A percentile compares a stretch with the other conserved stretches of the same genome.
These are phyloP conservation scores for Esperia sulphurella DNA, from an alignment of 2,888 invertebrate species.

Conservation along the genomic window DNA sequence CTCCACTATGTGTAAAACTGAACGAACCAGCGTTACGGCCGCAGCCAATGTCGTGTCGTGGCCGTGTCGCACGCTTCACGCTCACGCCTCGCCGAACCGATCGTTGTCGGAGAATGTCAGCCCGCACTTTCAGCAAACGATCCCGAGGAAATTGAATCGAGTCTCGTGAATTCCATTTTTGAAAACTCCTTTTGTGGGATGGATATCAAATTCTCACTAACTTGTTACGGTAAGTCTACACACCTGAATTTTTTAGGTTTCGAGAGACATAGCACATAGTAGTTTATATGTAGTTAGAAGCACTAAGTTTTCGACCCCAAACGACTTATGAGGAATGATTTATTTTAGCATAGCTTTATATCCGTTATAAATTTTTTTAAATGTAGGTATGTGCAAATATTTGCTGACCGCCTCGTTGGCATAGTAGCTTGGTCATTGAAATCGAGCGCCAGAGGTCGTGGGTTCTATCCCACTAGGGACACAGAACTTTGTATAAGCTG, in stretches of 20 bases:
- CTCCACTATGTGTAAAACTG: background rate
- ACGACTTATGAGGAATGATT: no score
- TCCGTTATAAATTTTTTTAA: no score
- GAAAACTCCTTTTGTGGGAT: slow-evolving; percentile 37
- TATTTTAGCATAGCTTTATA: no score
- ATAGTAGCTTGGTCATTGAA: no score
- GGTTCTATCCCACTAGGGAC: no score
- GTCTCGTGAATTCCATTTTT: slow-evolving; percentile 36
- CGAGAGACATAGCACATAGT: background rate
- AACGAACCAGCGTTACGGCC: background rate
- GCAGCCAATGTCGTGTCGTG: background rate
- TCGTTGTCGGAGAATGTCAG: slow-evolving; percentile 40
- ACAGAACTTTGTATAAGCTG: no score
- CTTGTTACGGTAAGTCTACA: background rate
- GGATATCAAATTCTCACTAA: slow-evolving; percentile 27
- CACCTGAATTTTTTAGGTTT: background rate
- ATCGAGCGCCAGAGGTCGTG: no score
- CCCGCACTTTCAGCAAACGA: slow-evolving; percentile 25
- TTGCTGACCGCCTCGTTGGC: no score
- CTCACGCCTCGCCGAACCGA: slow-evolving; percentile 31
- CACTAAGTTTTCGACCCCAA: no score
- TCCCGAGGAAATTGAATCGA: slow-evolving; percentile 54
- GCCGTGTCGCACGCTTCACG: slow-evolving; percentile 31
- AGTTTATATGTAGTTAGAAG: no score
- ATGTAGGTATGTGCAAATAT: no score